These are phyloP conservation scores for Ethmia dodecea DNA, from an alignment of 2,888 invertebrate genomes.

Conservation along the genomic window DNA sequence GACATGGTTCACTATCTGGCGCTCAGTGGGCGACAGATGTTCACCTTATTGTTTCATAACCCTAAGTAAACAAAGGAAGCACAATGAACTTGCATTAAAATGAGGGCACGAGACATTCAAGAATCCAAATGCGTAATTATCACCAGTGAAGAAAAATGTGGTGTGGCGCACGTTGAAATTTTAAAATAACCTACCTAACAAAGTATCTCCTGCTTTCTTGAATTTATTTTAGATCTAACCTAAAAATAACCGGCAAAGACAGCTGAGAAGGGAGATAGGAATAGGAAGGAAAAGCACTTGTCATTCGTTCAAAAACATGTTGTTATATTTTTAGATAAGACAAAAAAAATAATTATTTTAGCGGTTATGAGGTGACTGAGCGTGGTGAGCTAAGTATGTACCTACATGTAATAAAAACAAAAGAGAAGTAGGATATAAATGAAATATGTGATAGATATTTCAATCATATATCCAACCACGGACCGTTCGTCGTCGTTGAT, in stretches of 20 bases:
- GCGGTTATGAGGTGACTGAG: too few relatives aligned
- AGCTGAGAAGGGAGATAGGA: constrained; percentile 58
- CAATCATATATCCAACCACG: too few relatives aligned
- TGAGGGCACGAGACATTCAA: constrained; percentile 34
- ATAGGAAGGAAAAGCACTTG: constrained; percentile 14
- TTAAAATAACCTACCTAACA: constrained; percentile 71
- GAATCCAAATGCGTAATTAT: constrained; percentile 65
- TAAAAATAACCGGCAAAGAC: constrained; percentile 74
- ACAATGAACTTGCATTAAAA: constrained; percentile 43
- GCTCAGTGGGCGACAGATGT: constrained; percentile 58
- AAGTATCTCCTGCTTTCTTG: constrained; percentile 56
- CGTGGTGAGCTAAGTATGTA: too few relatives aligned
- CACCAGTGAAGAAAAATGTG: constrained; percentile 47
- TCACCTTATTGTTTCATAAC: constrained; percentile 71
- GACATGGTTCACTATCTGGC: constrained; percentile 82
- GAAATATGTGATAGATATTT: too few relatives aligned
- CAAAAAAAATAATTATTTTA: neutral
- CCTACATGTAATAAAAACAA: too few relatives aligned
- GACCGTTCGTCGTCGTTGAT: too few relatives aligned
- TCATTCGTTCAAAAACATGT: constrained; percentile 3
- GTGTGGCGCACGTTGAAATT: constrained; percentile 56
- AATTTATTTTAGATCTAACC: constrained; percentile 76
- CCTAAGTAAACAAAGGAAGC: constrained; percentile 63
- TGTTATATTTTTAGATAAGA: constrained; percentile 5
- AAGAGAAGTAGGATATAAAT: too few relatives aligned